Conservation (phyloP, 2,797 vertebrate genomes). For the Cichlasoma orientale region DNA sequence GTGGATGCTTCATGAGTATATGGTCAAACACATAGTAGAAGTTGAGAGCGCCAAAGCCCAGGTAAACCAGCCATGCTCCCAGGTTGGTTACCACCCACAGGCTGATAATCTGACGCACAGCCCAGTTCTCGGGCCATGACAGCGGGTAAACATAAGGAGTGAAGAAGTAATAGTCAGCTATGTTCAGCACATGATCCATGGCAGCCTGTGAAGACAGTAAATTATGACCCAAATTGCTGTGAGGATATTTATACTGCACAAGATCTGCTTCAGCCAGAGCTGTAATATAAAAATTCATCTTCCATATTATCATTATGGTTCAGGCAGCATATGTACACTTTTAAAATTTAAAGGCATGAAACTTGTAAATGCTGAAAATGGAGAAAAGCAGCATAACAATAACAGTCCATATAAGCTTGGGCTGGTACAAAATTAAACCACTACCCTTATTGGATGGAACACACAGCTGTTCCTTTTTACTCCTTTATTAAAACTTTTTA, state of each 20-base stretch:
- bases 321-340: background rate
- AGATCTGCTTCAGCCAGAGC: background rate
- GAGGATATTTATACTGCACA: background rate
- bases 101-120: constrained; percentile 85
- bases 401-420: background rate
- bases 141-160: constrained; percentile 87
- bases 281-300: background rate
- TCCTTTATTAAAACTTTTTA: rapidly evolving
- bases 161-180: constrained; percentile 82
- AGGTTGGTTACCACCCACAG: constrained; percentile 88
- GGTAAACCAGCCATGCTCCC: constrained; percentile 85
- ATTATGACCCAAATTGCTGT: background rate
- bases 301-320: too few relatives aligned
- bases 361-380: rapidly evolving
- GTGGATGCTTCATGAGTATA: constrained; percentile 89
- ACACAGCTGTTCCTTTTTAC: background rate
- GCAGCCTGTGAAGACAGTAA: constrained; percentile 55
- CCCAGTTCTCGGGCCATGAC: constrained; percentile 44
- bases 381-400: background rate
- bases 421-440: background rate
- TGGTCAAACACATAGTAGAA: constrained; percentile 91
- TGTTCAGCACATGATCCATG: constrained; percentile 89
- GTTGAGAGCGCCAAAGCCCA: constrained; percentile 85
- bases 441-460: background rate
- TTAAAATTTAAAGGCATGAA: background rate